These are phyloP conservation scores for Porites cylindrica DNA, from an alignment of 92 coral and sea anemone species.

Conservation along the genomic window DNA sequence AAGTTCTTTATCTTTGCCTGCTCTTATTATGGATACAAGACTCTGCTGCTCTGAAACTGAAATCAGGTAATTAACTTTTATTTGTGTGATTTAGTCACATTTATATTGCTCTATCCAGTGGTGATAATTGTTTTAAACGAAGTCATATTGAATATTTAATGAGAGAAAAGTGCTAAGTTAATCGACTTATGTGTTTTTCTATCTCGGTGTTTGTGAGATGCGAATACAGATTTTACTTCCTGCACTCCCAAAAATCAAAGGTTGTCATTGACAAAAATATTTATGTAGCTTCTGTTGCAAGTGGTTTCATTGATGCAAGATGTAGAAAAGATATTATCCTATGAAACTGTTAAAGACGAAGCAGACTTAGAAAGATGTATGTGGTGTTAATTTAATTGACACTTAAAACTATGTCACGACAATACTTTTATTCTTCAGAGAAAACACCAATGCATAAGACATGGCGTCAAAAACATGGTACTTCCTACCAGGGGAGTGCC, in stretches of 20 bases:
- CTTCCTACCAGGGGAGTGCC: not conserved
- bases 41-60: constrained; percentile 14
- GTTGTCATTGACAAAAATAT: too few relatives aligned
- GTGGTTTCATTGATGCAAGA: too few relatives aligned
- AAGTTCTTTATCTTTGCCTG: not conserved
- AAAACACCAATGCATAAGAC: constrained; percentile 13
- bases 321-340: too few relatives aligned
- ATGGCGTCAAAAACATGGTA: constrained; percentile 13
- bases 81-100: not conserved
- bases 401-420: too few relatives aligned
- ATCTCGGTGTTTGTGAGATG: not conserved
- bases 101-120: not conserved
- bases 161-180: not conserved
- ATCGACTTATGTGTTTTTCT: not conserved
- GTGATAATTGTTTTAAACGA: not conserved
- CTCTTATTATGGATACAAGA: not conserved
- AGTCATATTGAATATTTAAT: not conserved
- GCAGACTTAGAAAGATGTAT: too few relatives aligned
- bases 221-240: not conserved
- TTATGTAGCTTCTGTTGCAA: too few relatives aligned
- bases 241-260: too few relatives aligned
- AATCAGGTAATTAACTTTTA: constrained; percentile 26
- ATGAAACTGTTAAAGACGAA: too few relatives aligned
- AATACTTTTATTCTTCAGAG: constrained; percentile 4
- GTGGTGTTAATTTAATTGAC: too few relatives aligned